Evolutionary conservation across 2,113 vertebrate genomes (phyloP), one percentile per base, ranked within the genome.

Genomic region (Osmerus eperlanus): DNA sequence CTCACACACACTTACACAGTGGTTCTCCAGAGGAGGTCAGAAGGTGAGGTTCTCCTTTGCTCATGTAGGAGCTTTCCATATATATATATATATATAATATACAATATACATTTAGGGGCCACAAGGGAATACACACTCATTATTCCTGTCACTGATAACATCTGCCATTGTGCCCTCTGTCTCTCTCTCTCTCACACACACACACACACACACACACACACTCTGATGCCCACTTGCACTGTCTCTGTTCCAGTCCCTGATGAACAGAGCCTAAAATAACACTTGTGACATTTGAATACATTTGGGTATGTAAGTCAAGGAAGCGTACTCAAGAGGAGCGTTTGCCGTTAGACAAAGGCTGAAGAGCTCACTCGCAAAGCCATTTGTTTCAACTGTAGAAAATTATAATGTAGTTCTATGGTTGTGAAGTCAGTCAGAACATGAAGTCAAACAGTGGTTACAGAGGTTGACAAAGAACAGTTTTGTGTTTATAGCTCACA

Each of bases 61-160:
- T 36, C 32, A 36, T 36, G 32, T 36, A 36, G 7, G 32, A 36
- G 32, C 32, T 36, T 36, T 36, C 32, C 32, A 36, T 7, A 36
- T 7, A 36, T 7, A 36, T 7, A 36, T 7, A 36, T 7, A 36
- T 36, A 36, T 36, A 6, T 36, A 36, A 36, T 36, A 36, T 36
- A 36, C 7, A 36, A 36, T 36, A 36, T 36, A 36, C 32, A 36
- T 36, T 36, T 2, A 41, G 25, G 58, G 65, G 80, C 70, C 85
- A 73, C 75, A 41, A 73, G 88, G 89, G 88, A 89, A 67, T 64
- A 65, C 72, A 63, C 79, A 82, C 73, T 87, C 85, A 90, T 89
- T 91, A 91, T 88, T 79, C n/a, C 88, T 89, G 91, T 94, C 87
- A 88, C 84, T 83, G 88, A 84, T 86, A 85, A 76, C 88, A 87